Conservation (phyloP, 2,797 vertebrate genomes). For the Poeciliopsis turneri region DNA sequence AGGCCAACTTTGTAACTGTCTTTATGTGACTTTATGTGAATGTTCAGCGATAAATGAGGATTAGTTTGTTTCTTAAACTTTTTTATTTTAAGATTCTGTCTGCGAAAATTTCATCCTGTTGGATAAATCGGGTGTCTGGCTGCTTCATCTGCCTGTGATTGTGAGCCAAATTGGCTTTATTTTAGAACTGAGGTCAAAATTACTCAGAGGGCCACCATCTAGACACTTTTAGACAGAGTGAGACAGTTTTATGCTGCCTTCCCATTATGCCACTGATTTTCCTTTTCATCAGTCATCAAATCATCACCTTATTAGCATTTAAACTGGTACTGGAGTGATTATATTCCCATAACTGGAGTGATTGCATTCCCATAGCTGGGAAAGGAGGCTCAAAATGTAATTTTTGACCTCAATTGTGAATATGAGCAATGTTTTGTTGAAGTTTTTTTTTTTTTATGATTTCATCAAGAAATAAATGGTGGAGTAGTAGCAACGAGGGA, state of each 20-base stretch:
- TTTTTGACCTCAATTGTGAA: not conserved
- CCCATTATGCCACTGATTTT: not conserved
- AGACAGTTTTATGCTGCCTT: not conserved
- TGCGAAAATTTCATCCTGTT: not conserved
- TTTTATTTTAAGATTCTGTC: no score
- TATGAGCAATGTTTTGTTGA: conserved; percentile 13
- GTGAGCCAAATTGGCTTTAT: not conserved
- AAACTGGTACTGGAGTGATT: not conserved
- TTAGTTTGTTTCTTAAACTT: no score
- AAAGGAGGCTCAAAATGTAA: not conserved
- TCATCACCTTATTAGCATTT: conserved; percentile 1
- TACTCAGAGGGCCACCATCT: not conserved
- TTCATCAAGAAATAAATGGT: conserved; percentile 18
- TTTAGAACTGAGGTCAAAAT: not conserved
- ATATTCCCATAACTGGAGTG: not conserved
- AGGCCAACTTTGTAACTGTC: no score
- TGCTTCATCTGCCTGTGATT: not conserved
- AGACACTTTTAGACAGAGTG: not conserved
- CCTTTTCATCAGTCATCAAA: conserved; percentile 5
- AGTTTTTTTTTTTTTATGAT: not conserved
- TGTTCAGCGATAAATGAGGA: no score
- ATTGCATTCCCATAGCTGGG: not conserved
- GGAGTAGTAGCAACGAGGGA: conserved; percentile 21
- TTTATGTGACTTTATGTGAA: no score
- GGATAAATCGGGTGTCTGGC: not conserved